Base-by-base conservation (phyloP, 1,140 invertebrate species). In the Phymastichus coffea region DNA sequence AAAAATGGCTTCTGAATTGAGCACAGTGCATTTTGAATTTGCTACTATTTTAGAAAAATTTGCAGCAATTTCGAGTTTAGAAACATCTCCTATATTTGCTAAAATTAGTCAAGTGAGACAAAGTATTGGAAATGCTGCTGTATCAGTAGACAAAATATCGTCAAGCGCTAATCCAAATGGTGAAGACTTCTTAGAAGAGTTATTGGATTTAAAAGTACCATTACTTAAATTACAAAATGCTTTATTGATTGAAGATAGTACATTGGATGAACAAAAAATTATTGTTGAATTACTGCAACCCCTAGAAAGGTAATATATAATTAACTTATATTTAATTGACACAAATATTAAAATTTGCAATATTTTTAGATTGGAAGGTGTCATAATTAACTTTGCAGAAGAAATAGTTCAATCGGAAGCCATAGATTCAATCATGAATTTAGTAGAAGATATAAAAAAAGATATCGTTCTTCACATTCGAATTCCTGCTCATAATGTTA, bases 391-490 rank as follows among this genome's bases (percentile, higher is more conserved):
- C n/a, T 57, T 74, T 41, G 55, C 51, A 0, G 44, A 71, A 26
- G 62, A 49, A 6, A 43, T 61, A 6, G 55, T 53, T 8, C 58
- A 55, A 7, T 28, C 44, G 1, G 63, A 67, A 7, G 15, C 10
- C 6, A 47, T 72, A 8, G 15, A 48, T 37, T 57, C 68, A 1
- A 37, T 75, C 19, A 8, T 77, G 8, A 61, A 70, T 14, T 52
- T 73, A n/a, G 48, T 78, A 17, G 70, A 75, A 48, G 73, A 72
- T 25, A 68, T 78, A 38, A 66, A 73, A 46, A 75, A 69, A 38
- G 69, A 71, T 37, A 59, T 67, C 0, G 28, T 58, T 9, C 19
- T 46, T 26, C 23, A 40, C 38, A 28, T 12, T 6, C 43, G 40
- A 49, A 12, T 55, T 4, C 4, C 23, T 15, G 22, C 28, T 2